Evolutionary conservation across 2,797 vertebrate species (phyloP).

Genomic region (Lepilemur ruficaudatus): DNA sequence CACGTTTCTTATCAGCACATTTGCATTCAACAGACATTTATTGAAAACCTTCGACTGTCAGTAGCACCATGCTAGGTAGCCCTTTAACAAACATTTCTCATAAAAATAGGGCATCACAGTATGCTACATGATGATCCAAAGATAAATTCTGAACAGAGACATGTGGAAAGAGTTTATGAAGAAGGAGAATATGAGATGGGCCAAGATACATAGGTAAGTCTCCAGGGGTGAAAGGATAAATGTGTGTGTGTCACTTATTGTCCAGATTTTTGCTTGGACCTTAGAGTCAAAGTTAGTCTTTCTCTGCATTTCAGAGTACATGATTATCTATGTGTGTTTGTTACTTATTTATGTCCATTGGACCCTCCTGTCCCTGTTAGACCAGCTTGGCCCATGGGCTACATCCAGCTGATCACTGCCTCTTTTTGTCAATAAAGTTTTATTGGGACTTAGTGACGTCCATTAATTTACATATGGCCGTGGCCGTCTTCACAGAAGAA

Average conservation of each 20-base stretch:
- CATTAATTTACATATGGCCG: not conserved
- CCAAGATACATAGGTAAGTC: not conserved
- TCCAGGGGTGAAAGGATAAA: not conserved
- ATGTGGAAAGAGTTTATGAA: not conserved
- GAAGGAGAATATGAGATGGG: not conserved
- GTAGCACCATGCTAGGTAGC: not conserved
- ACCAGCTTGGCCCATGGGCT: no score
- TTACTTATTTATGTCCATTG: not conserved
- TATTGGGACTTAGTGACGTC: not conserved
- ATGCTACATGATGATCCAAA: no score
- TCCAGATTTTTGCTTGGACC: not conserved
- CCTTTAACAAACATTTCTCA: not conserved
- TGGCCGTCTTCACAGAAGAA: not conserved
- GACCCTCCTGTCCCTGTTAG: no score
- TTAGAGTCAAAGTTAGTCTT: not conserved
- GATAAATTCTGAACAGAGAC: not conserved
- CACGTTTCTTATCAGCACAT: not conserved
- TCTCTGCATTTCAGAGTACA: not conserved
- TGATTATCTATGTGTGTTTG: not conserved
- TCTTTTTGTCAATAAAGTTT: not conserved
- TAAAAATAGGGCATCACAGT: not conserved
- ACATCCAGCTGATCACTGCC: not conserved
- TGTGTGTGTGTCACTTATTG: not conserved
- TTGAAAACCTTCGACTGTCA: not conserved
- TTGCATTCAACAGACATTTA: not conserved